Base-by-base conservation (phyloP, 2,113 vertebrate genomes). In the Gallinago undulata region DNA sequence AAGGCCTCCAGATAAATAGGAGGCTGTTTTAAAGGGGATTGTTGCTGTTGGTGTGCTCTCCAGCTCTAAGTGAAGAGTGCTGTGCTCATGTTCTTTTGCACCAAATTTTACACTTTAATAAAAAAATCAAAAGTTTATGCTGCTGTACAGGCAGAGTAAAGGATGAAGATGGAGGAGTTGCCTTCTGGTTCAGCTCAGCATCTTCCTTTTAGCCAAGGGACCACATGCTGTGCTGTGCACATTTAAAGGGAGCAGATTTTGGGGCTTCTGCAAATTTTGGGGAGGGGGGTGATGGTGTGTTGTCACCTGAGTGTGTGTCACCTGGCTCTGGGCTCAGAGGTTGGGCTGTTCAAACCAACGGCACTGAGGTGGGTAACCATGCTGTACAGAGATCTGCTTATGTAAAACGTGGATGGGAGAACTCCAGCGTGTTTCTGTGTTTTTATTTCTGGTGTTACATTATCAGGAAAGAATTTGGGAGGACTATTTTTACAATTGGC, bases 381-480 rank as follows among this genome's bases (percentile, higher is more conserved):
- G n/a, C 57, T 19, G 4, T 30, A 3, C 6, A 18, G 39, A 5
- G n/a, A 37, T 13, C 41, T 28, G 62, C 31, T 16, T 43, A 7
- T 9, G 31, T 57, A 24, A 78, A 94, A 45, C 1, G 19, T 21
- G 64, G 81, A 64, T 63, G 48, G 27, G 79, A 70, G 57, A 66
- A 64, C 67, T 87, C 13, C 13, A 70, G 45, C 66, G 3, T 87
- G 93, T 82, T 80, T 83, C 90, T 79, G 30, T 93, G 9, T 91
- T 93, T 93, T 87, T 72, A n/a, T 90, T 95, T 53, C 75, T 92
- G 23, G 39, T 89, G 48, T 94, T 93, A 96, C 81, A 76, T 16
- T 84, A 96, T 84, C 45, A 31, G 94, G 94, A 97, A 96, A 78
- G 90, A 96, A 96, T 96, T 97, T 83, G 92, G 89, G 90, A 97